Evolutionary conservation across 2,113 vertebrate species (phyloP), one percentile per base, ranked within the genome.

Genomic region (Tyrannus savana): DNA sequence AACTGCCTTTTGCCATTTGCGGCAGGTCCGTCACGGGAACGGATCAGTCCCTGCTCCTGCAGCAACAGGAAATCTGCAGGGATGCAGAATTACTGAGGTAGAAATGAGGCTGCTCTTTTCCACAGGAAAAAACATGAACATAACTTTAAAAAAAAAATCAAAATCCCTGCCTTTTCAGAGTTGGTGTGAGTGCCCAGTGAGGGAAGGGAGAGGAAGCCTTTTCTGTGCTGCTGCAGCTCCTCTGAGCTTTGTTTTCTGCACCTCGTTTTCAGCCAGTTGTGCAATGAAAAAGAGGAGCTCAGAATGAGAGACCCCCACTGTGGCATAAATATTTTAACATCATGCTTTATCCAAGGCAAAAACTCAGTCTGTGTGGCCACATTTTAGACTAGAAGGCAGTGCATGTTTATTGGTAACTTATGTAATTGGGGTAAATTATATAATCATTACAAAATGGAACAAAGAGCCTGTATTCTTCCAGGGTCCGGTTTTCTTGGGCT

Each of bases 341-440:
- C 16, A 25, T 42, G 35, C 42, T 69, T 82, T 90, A 59, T 39
- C 58, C 59, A 83, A 80, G n/a, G 78, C 1, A 6, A 63, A 76
- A 93, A 4, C 37, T 75, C 66, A 25, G 4, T 58, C 46, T 53
- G 6, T 3, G 1, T 63, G 31, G 49, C 23, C 17, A 35, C 10
- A 1, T 42, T 79, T 69, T 15, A 78, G 39, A 84, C 21, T 19
- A 77, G 19, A 50, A 59, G 14, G 33, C 59, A 73, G 84, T 49
- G 63, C 33, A 18, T 67, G 7, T 19, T 73, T 85, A 58, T 50
- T 83, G 21, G 15, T 68, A 79, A 78, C 33, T 95, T 93, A 93
- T 18, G 53, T 88, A 95, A 94, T 56, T 60, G 53, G 75, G 53
- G n/a, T 83, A 88, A 80, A 67, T 86, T 90, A 92, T 86, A 63